phyloP scores from a whole-genome alignment of 2,113 vertebrate species.

The Phyllostomus discolor region DNA sequence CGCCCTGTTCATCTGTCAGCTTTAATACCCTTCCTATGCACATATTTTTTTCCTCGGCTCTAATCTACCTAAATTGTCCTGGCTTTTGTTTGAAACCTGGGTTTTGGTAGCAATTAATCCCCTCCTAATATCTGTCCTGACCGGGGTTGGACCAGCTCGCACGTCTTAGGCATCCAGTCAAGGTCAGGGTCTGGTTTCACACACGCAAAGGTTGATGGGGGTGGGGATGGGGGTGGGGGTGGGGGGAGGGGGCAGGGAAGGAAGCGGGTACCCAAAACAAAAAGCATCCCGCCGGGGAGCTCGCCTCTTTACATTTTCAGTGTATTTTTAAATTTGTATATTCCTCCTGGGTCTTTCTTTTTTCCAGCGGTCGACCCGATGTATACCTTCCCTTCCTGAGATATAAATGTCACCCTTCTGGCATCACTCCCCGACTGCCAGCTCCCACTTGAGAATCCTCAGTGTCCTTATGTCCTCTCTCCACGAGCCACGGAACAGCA shows the following conservation, averaged over 20 bases:
- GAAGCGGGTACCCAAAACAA: neutral
- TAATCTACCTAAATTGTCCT: conserved; percentile 91
- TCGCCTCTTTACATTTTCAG: neutral
- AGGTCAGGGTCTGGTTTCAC: conserved; percentile 70
- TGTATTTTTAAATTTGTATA: neutral
- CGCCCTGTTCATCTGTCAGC: conserved; percentile 99
- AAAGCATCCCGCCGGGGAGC: neutral
- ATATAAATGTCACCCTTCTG: conserved; percentile 60
- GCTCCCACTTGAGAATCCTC: conserved; percentile 62
- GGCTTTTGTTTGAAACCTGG: conserved; percentile 88
- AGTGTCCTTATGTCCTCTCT: conserved; percentile 51
- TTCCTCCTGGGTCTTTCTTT: conserved; percentile 26
- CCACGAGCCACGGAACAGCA: conserved; percentile 32
- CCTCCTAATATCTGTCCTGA: conserved; percentile 79
- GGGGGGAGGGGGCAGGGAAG: too few species aligned
- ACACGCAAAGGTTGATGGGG: conserved; percentile 36
- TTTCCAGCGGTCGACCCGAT: conserved; percentile 29
- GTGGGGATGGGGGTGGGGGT: too few species aligned
- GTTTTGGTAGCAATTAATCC: conserved; percentile 84
- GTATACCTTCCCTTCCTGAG: conserved; percentile 30
- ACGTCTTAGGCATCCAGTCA: conserved; percentile 65
- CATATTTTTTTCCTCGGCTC: conserved; percentile 85
- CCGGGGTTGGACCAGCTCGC: conserved; percentile 76
- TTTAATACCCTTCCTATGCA: conserved; percentile 96
- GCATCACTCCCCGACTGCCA: neutral